A percentile compares a stretch with the other conserved stretches of the same genome.
Evolutionary conservation across 2,113 vertebrate genomes (phyloP).

Genomic region (Tachysurus fulvidraco): DNA sequence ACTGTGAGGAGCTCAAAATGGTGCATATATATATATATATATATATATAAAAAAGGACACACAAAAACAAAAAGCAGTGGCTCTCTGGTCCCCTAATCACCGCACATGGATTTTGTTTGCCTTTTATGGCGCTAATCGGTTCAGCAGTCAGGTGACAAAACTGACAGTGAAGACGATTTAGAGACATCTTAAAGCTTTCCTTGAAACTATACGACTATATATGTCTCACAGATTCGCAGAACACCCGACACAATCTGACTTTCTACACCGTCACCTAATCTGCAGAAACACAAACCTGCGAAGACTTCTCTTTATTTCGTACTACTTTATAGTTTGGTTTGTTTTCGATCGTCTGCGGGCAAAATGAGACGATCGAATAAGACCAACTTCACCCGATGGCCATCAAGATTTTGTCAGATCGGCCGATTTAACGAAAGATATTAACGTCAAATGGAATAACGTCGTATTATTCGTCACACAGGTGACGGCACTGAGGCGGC

Average conservation of each 20-base stretch:
- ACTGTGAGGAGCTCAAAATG: background rate
- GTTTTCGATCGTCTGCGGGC: background rate
- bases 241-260: background rate
- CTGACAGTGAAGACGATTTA: constrained; percentile 13
- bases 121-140: background rate
- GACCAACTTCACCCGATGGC: background rate
- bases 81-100: background rate
- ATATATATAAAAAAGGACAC: no score
- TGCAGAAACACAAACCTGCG: background rate
- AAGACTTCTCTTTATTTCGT: background rate
- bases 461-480: no score
- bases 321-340: background rate
- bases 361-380: background rate
- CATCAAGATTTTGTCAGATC: no score
- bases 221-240: background rate
- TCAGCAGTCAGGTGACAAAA: background rate
- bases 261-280: background rate
- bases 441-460: background rate
- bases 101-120: background rate
- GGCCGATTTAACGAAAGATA: no score
- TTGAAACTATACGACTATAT: background rate
- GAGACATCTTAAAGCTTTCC: background rate
- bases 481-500: no score
- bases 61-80: background rate
- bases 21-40: no score